Conservation (phyloP, 2,797 vertebrate species). For the Eospalax fontanierii region DNA sequence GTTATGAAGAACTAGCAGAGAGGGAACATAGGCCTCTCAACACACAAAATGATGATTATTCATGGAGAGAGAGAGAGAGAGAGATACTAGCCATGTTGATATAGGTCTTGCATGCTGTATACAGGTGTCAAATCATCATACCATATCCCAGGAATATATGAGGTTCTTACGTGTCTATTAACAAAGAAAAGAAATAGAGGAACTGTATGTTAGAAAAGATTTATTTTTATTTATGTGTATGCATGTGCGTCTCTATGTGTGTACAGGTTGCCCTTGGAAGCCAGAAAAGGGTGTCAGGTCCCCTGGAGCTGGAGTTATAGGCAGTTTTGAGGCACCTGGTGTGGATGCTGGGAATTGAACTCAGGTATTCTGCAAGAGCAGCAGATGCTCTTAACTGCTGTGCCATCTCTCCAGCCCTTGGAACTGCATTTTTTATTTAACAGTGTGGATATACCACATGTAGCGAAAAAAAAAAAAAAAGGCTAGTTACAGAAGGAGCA, state of each 20-base stretch:
- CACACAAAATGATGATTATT: background rate
- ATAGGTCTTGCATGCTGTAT: background rate
- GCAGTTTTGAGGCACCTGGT: too few relatives aligned
- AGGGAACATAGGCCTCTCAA: background rate
- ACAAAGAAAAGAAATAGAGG: background rate
- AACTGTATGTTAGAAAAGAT: too few relatives aligned
- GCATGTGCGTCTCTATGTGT: too few relatives aligned
- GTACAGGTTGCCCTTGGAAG: too few relatives aligned
- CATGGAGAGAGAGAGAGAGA: background rate
- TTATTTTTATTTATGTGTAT: too few relatives aligned
- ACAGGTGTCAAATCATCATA: background rate
- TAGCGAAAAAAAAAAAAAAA: constrained; percentile 30
- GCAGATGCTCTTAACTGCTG: too few relatives aligned
- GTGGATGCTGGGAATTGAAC: too few relatives aligned
- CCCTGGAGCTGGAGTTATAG: too few relatives aligned
- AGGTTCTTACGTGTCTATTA: background rate
- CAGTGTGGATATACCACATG: background rate
- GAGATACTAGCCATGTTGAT: background rate
- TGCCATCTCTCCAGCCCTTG: too few relatives aligned
- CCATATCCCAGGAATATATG: background rate
- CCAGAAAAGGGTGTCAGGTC: too few relatives aligned
- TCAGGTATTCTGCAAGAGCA: too few relatives aligned
- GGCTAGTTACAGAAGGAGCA: background rate
- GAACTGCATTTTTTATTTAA: background rate
- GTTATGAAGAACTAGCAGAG: background rate